phyloP scores from a whole-genome alignment of 2,113 vertebrate genomes.

The Lonchura striata region DNA sequence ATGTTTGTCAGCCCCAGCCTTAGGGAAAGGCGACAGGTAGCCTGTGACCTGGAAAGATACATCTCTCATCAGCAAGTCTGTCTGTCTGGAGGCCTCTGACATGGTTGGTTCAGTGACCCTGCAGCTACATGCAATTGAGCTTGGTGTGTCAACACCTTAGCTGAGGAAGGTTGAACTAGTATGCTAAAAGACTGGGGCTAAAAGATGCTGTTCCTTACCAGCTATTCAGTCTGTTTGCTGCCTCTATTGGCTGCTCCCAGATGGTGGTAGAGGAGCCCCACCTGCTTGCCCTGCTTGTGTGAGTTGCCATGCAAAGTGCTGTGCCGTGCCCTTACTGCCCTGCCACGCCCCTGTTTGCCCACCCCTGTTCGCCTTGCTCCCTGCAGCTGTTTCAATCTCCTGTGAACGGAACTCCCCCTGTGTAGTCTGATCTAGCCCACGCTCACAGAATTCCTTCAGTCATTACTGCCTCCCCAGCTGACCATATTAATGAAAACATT shows the following conservation, averaged over 20 bases:
- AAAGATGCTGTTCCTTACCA: not conserved
- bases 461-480: rapidly evolving
- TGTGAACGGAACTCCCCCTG: not conserved
- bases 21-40: not conserved
- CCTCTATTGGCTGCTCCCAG: not conserved
- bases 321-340: not conserved
- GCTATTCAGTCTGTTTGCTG: not conserved
- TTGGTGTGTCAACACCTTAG: not conserved
- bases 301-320: not conserved
- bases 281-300: not conserved
- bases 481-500: not conserved
- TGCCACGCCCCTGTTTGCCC: not conserved
- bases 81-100: not conserved
- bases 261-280: not conserved
- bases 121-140: not conserved
- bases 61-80: not conserved
- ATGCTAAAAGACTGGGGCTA: not conserved
- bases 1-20: not conserved
- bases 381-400: not conserved
- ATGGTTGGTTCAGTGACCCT: not conserved
- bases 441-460: not conserved
- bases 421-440: not conserved
- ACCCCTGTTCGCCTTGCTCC: rapidly evolving
- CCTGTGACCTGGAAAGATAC: not conserved
- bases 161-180: not conserved